phyloP scores from a whole-genome alignment of 2,797 vertebrate genomes.

The Microctenopoma steveboyesi region DNA sequence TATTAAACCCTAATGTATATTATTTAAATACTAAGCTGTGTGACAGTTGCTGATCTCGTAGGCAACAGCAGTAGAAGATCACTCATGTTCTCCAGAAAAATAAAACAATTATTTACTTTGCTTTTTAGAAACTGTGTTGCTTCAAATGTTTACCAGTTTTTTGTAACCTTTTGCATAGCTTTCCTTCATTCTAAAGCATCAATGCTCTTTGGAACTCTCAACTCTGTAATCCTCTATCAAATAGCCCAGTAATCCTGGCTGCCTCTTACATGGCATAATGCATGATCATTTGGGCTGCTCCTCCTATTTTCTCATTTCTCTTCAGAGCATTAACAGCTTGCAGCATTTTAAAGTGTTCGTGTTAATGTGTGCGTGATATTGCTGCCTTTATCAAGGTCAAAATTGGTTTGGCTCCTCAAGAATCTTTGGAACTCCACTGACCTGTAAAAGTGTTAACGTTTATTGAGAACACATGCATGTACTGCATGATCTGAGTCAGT shows the following conservation, averaged over 20 bases:
- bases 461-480: neutral
- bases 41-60: neutral
- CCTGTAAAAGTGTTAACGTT: constrained; percentile 9
- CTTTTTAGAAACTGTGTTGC: neutral
- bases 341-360: constrained; percentile 34
- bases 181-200: constrained; percentile 75
- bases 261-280: constrained; percentile 79
- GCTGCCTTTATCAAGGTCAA: constrained; percentile 13
- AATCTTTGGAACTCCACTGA: neutral
- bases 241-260: constrained; percentile 77
- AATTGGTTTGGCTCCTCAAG: constrained; percentile 28
- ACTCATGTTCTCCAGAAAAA: neutral
- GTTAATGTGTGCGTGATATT: constrained; percentile 10
- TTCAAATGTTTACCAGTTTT: constrained; percentile 23
- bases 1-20: neutral
- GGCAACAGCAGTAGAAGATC: neutral
- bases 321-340: constrained; percentile 63
- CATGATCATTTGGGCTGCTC: constrained; percentile 77
- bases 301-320: constrained; percentile 68
- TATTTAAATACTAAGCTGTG: neutral
- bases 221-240: constrained; percentile 82
- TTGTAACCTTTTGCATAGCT: constrained; percentile 53
- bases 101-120: neutral
- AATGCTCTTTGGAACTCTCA: constrained; percentile 80
- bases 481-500: constrained; percentile 18